Conservation (phyloP, 1,140 invertebrate species). For the Lepeophtheirus salmonis region DNA sequence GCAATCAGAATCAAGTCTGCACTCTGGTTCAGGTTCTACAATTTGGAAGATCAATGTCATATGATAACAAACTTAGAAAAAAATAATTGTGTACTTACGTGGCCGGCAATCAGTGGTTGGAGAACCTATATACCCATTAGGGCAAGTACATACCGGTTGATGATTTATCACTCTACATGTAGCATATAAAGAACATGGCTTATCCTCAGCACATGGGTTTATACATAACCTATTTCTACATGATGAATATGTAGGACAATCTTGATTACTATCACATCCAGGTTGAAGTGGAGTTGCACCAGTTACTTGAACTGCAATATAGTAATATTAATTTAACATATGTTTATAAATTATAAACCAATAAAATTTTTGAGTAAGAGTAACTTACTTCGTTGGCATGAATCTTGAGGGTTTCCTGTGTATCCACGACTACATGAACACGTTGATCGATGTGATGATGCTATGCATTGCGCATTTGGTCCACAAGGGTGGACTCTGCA, state of each 20-base stretch:
- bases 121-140: conserved; percentile 38
- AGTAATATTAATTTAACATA: conserved; percentile 33
- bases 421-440: conserved; percentile 48
- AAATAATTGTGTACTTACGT: background rate
- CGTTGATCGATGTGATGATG: conserved; percentile 45
- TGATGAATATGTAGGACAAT: conserved; percentile 46
- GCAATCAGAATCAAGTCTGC: conserved; percentile 24
- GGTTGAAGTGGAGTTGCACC: conserved; percentile 36
- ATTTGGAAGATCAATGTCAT: background rate
- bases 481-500: conserved; percentile 21
- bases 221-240: conserved; percentile 53
- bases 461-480: conserved; percentile 49
- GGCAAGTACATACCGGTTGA: conserved; percentile 47
- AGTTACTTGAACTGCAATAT: conserved; percentile 27
- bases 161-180: conserved; percentile 44
- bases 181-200: conserved; percentile 53
- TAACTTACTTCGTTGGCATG: conserved; percentile 2
- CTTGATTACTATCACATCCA: conserved; percentile 42
- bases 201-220: conserved; percentile 34
- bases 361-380: too few species aligned
- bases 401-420: background rate
- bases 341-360: conserved; percentile 23
- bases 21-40: conserved; percentile 21
- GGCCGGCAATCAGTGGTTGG: conserved; percentile 37
- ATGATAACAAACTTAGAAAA: too few species aligned